Conservation (phyloP, 2,797 vertebrate genomes). For the Myotis findleyi region DNA sequence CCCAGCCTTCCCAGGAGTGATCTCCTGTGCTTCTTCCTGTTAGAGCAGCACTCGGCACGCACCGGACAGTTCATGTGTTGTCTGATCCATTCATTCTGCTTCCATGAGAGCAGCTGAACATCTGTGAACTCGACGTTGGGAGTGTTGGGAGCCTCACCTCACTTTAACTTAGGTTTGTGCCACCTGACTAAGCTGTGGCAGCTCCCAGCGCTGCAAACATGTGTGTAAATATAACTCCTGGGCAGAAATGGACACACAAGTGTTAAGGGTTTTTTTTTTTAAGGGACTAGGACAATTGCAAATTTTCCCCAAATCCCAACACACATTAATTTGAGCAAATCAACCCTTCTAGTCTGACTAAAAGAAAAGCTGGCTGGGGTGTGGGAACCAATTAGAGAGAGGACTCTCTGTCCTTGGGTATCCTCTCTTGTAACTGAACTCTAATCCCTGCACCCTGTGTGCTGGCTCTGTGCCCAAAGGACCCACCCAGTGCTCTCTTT, state of each 20-base stretch:
- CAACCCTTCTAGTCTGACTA: not conserved
- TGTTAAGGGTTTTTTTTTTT: not conserved
- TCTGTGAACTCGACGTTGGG: not conserved
- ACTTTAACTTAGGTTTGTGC: not conserved
- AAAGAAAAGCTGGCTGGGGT: not conserved
- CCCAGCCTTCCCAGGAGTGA: too few species aligned
- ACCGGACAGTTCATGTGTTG: accelerated
- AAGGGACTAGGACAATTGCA: not conserved
- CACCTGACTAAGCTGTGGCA: not conserved
- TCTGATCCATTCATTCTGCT: not conserved
- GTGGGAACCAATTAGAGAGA: not conserved
- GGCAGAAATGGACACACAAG: too few species aligned
- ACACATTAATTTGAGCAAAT: not conserved
- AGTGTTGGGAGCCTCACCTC: too few species aligned
- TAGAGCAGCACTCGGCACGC: accelerated
- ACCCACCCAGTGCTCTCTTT: not conserved
- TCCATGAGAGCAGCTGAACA: not conserved
- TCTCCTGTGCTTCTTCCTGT: accelerated
- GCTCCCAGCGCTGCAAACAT: not conserved
- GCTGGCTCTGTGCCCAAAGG: not conserved
- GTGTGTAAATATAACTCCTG: not conserved
- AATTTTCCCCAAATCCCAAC: constrained; percentile 15
- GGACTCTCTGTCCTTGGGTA: not conserved
- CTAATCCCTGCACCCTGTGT: accelerated
- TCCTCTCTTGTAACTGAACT: not conserved